phyloP scores from a whole-genome alignment of 2,888 invertebrate species.

The Carcina quercana region DNA sequence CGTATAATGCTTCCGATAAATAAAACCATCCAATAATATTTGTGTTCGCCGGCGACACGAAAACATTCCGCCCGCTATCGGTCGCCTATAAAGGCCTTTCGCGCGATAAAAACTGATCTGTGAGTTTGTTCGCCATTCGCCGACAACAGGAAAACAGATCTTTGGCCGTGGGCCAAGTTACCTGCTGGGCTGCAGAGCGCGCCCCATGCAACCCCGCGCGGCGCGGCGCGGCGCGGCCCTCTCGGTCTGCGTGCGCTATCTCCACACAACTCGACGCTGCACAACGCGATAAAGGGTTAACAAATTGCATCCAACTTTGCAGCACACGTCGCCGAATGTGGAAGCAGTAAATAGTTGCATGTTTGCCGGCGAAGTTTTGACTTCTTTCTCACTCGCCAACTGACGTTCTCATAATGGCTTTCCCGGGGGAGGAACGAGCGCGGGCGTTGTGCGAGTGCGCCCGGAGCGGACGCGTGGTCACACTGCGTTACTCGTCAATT shows the following conservation, averaged over 20 bases:
- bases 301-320: constrained; percentile 64
- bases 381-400: constrained; percentile 58
- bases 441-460: constrained; percentile 39
- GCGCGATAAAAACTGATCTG: constrained; percentile 75
- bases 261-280: constrained; percentile 32
- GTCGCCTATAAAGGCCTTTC: constrained; percentile 72
- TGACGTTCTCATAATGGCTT: constrained; percentile 59
- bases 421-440: constrained; percentile 28
- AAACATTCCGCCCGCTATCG: constrained; percentile 57
- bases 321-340: constrained; percentile 62
- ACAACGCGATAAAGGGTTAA: constrained; percentile 61
- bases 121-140: constrained; percentile 64
- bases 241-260: constrained; percentile 14
- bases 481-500: constrained; percentile 32
- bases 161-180: constrained; percentile 66
- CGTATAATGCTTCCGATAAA: constrained; percentile 70
- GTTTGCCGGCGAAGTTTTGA: constrained; percentile 62
- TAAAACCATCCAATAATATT: constrained; percentile 69
- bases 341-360: constrained; percentile 63
- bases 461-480: constrained; percentile 31
- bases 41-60: constrained; percentile 60
- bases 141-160: constrained; percentile 71
- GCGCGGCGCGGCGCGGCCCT: constrained; percentile 21
- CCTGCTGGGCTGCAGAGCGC: constrained; percentile 37
- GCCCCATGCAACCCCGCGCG: constrained; percentile 24